These are phyloP conservation scores for Hypercompe scribonia DNA, from an alignment of 2,888 invertebrate genomes.

Conservation along the genomic window DNA sequence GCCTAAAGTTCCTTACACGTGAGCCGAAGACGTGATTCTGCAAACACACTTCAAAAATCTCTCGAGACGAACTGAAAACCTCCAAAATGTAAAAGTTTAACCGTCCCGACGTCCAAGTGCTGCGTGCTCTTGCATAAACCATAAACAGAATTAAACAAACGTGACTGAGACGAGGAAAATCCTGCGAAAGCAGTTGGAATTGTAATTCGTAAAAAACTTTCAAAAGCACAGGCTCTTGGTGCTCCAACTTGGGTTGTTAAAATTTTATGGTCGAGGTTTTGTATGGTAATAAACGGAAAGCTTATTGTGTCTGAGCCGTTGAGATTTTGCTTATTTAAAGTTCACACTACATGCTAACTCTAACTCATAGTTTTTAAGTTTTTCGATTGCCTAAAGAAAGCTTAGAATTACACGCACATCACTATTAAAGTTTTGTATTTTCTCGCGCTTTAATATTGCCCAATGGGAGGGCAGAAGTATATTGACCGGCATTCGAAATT, in stretches of 20 bases:
- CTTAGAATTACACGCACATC: neutral
- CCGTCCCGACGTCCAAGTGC: constrained; percentile 25
- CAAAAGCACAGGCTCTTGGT: constrained; percentile 10
- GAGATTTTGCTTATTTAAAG: neutral
- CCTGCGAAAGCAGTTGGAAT: constrained; percentile 39
- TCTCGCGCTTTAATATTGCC: neutral
- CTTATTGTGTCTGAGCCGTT: constrained; percentile 3
- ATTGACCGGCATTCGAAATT: neutral
- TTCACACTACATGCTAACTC: neutral
- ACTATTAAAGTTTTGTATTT: neutral
- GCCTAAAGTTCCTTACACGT: constrained; percentile 45
- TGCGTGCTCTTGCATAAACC: constrained; percentile 49
- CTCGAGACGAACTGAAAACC: constrained; percentile 22
- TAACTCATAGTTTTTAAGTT: neutral
- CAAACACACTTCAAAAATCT: constrained; percentile 22
- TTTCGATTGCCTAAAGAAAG: neutral
- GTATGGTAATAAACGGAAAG: constrained; percentile 1
- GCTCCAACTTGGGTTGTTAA: constrained; percentile 8
- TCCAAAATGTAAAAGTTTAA: constrained; percentile 44
- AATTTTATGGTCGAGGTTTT: constrained; percentile 10
- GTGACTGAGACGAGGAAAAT: constrained; percentile 43
- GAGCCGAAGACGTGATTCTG: constrained; percentile 44
- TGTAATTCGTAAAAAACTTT: constrained; percentile 30
- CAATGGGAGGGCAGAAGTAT: neutral
- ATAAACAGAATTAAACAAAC: constrained; percentile 57